Evolutionary conservation across 2,797 vertebrate species (phyloP).

Genomic region (Dermochelys coriacea): DNA sequence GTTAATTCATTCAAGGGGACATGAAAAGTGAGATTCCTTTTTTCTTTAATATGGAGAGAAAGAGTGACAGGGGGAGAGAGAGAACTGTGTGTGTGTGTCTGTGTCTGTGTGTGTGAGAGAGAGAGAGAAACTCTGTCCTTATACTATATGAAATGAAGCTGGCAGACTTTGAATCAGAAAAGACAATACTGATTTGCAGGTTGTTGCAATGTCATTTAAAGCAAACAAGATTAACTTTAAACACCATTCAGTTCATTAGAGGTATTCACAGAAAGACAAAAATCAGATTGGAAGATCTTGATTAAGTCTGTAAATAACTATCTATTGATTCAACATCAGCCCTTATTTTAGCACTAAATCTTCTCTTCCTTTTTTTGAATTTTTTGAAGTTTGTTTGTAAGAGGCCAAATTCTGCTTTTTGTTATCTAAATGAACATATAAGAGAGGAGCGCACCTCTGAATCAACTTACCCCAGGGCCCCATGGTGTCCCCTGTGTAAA

Average conservation of each 20-base stretch:
- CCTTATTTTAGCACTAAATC: background rate
- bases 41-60: background rate
- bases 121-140: background rate
- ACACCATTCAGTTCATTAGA: background rate
- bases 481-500: background rate
- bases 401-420: background rate
- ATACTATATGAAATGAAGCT: background rate
- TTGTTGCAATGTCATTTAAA: background rate
- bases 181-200: background rate
- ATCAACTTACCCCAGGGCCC: background rate
- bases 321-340: background rate
- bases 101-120: background rate
- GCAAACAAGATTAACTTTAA: background rate
- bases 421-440: background rate
- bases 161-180: background rate
- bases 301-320: background rate
- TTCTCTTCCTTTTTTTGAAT: background rate
- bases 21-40: slow-evolving; percentile 47
- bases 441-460: background rate
- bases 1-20: slow-evolving; percentile 64
- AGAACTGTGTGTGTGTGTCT: background rate
- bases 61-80: rapidly evolving
- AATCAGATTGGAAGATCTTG: background rate
- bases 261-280: background rate
- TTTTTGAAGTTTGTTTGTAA: background rate